Conservation (phyloP, 1,140 invertebrate genomes). For the Teleogryllus occipitalis region DNA sequence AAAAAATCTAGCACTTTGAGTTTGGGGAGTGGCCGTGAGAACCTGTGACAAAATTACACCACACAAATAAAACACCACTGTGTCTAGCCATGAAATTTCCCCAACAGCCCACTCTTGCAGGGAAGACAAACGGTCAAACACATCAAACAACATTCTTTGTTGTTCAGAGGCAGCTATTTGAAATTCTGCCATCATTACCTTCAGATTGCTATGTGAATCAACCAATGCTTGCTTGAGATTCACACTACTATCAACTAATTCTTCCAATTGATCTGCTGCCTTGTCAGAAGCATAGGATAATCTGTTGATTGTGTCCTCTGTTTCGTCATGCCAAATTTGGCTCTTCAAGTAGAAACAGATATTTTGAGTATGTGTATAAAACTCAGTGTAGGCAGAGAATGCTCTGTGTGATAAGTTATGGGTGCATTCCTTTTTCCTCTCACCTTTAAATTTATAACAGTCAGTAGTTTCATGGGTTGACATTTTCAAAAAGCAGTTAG, state of each 20-base stretch:
- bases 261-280: conserved; percentile 43
- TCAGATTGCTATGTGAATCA: conserved; percentile 38
- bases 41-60: conserved; percentile 43
- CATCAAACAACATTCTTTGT: conserved; percentile 42
- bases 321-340: conserved; percentile 56
- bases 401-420: conserved; percentile 47
- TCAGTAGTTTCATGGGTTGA: conserved; percentile 44
- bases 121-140: conserved; percentile 45
- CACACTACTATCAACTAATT: conserved; percentile 38
- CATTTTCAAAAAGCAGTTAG: conserved; percentile 58
- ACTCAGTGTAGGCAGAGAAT: conserved; percentile 52
- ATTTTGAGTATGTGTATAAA: conserved; percentile 59
- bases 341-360: conserved; percentile 59
- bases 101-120: conserved; percentile 46
- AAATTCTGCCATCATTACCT: conserved; percentile 43
- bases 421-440: conserved; percentile 41
- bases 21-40: conserved; percentile 43
- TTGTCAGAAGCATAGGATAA: conserved; percentile 38
- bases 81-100: conserved; percentile 50
- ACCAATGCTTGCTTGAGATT: conserved; percentile 37
- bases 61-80: conserved; percentile 45
- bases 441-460: conserved; percentile 35
- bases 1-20: conserved; percentile 41
- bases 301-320: conserved; percentile 45
- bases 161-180: conserved; percentile 45